A percentile compares a stretch with the other conserved stretches of the same genome.
Evolutionary conservation across 2,113 vertebrate genomes (phyloP).

Genomic region (Heterotis niloticus): DNA sequence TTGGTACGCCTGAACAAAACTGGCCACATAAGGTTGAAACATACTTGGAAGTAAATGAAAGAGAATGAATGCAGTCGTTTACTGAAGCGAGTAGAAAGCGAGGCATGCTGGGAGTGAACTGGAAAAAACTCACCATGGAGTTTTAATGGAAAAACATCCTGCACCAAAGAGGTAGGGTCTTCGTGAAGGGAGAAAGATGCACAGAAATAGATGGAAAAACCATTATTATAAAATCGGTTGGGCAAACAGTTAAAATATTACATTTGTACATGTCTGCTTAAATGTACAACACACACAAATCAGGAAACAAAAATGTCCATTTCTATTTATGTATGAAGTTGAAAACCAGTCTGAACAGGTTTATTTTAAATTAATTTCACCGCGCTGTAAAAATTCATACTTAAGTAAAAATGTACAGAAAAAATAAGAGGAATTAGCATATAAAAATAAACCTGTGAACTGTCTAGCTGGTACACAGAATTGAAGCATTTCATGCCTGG

Average conservation of each 20-base stretch:
- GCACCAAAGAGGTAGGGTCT: constrained; percentile 99
- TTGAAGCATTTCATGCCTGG: no score
- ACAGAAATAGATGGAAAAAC: constrained; percentile 90
- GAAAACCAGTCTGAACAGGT: constrained; percentile 7
- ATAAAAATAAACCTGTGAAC: background rate
- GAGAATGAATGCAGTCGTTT: constrained; percentile 46
- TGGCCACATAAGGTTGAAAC: constrained; percentile 43
- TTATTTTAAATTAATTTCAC: background rate
- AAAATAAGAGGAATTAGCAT: background rate
- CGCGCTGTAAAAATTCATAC: background rate
- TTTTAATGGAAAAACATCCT: constrained; percentile 99
- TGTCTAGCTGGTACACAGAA: no score
- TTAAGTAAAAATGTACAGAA: background rate
- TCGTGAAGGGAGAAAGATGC: constrained; percentile 76
- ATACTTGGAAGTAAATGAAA: constrained; percentile 50
- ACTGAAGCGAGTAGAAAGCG: constrained; percentile 49
- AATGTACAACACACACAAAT: constrained; percentile 51
- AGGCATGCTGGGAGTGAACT: constrained; percentile 82
- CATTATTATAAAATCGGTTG: constrained; percentile 70
- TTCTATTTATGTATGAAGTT: constrained; percentile 37
- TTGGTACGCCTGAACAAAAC: constrained; percentile 40
- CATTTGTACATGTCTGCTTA: constrained; percentile 56
- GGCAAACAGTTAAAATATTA: constrained; percentile 60
- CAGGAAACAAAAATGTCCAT: constrained; percentile 20
- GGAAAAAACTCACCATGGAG: constrained; percentile 96